Conservation (phyloP, 2,888 invertebrate genomes). For the Synanthedon vespiformis region DNA sequence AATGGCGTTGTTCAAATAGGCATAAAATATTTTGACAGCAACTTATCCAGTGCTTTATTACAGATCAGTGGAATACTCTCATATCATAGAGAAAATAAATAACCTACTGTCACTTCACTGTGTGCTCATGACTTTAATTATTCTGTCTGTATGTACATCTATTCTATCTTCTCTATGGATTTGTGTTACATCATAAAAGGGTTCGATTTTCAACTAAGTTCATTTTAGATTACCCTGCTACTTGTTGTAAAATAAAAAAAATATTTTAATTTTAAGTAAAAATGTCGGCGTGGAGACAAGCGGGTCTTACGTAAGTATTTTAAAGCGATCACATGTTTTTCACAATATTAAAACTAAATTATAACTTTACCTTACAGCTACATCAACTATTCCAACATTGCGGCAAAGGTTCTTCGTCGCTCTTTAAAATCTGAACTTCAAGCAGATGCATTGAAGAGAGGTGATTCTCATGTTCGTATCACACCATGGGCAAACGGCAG, state of each 20-base stretch:
- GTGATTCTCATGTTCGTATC: slow-evolving; percentile 81
- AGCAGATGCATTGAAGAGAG: slow-evolving; percentile 80
- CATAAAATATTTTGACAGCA: too few species aligned
- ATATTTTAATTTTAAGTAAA: slow-evolving; percentile 10
- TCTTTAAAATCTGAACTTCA: slow-evolving; percentile 82
- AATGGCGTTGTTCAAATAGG: too few species aligned
- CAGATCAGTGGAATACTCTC: too few species aligned
- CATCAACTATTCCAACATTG: slow-evolving; percentile 95
- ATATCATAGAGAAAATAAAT: too few species aligned
- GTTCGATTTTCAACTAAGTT: too few species aligned
- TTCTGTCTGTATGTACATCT: too few species aligned
- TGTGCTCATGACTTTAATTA: too few species aligned
- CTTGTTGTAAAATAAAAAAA: not conserved
- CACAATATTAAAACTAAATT: not conserved
- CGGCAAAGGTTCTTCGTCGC: slow-evolving; percentile 84
- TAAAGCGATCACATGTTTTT: not conserved
- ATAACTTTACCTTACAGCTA: slow-evolving; percentile 75
- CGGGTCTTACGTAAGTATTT: slow-evolving; percentile 81
- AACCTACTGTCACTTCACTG: too few species aligned
- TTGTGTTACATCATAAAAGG: too few species aligned
- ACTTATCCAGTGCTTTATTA: too few species aligned
- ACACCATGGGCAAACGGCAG: slow-evolving; percentile 93
- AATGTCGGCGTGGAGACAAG: slow-evolving; percentile 88
- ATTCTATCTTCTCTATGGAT: too few species aligned
- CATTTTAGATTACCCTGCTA: too few species aligned